These are phyloP conservation scores for Leucosticte australis DNA, from an alignment of 2,113 vertebrate genomes.

Conservation along the genomic window DNA sequence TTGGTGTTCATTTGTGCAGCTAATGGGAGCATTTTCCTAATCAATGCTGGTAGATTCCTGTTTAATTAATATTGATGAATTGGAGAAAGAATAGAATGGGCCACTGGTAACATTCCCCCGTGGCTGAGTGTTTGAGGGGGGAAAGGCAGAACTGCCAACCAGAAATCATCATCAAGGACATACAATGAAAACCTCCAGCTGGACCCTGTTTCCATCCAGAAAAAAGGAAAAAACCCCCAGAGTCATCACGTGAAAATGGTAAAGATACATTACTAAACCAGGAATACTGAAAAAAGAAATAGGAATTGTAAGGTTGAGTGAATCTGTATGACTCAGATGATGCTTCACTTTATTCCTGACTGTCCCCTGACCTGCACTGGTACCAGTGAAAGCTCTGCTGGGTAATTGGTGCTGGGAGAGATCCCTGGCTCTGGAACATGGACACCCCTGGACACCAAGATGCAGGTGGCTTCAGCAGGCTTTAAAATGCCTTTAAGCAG, in stretches of 20 bases:
- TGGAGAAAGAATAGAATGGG: neutral
- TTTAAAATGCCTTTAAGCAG: neutral
- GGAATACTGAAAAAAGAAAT: neutral
- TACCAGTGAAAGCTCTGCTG: neutral
- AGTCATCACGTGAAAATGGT: neutral
- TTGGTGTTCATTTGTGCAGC: neutral
- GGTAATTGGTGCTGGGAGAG: neutral
- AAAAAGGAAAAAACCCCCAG: neutral
- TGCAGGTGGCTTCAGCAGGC: neutral
- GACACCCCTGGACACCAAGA: neutral
- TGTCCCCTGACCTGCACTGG: neutral
- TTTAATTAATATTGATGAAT: neutral
- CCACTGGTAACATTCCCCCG: neutral
- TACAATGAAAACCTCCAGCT: neutral
- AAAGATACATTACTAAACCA: neutral
- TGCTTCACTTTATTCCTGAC: neutral
- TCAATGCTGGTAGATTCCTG: neutral
- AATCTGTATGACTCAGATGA: neutral
- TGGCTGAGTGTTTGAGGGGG: neutral
- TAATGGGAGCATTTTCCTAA: slow-evolving; percentile 21
- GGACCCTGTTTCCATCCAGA: neutral
- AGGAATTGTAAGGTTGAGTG: neutral
- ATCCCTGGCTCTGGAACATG: neutral
- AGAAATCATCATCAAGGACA: neutral
- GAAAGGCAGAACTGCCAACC: neutral